These are phyloP conservation scores for Aeoliscus strigatus DNA, from an alignment of 2,797 vertebrate species.

Conservation along the genomic window DNA sequence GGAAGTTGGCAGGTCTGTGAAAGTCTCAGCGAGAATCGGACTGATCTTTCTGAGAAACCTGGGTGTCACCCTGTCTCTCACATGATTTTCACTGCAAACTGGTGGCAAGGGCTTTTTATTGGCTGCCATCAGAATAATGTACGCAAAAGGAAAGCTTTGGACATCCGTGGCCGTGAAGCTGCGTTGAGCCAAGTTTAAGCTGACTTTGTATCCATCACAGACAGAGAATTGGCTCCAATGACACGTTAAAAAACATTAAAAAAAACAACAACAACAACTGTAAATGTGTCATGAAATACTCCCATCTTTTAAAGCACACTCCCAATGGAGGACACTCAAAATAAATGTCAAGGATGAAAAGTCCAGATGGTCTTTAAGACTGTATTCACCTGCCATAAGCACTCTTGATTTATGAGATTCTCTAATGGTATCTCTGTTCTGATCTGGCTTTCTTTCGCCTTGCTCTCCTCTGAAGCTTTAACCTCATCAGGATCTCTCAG, in stretches of 20 bases:
- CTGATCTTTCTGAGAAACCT: conserved; percentile 64
- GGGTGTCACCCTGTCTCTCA: conserved; percentile 45
- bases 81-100: conserved; percentile 28
- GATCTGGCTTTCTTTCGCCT: conserved; percentile 88
- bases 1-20: conserved; percentile 77
- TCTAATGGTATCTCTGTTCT: conserved; percentile 95
- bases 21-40: conserved; percentile 60
- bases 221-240: no score
- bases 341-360: conserved; percentile 92
- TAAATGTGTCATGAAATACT: conserved; percentile 12
- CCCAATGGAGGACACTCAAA: conserved; percentile 75
- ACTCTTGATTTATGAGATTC: conserved; percentile 92
- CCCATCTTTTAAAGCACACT: conserved; percentile 65
- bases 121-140: conserved; percentile 28
- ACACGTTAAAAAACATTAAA: no score
- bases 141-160: no score
- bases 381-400: conserved; percentile 84
- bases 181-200: no score
- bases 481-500: conserved; percentile 88
- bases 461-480: conserved; percentile 90
- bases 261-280: no score
- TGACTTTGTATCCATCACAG: conserved; percentile 25
- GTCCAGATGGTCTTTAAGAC: conserved; percentile 95
- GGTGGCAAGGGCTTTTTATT: conserved; percentile 31
- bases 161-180: no score